Percentiles rank a stretch among this genome's conserved stretches.
These are phyloP conservation scores for Lytechinus variegatus DNA, from an alignment of 35 echinoderm and acorn worm genomes.

Conservation along the genomic window DNA sequence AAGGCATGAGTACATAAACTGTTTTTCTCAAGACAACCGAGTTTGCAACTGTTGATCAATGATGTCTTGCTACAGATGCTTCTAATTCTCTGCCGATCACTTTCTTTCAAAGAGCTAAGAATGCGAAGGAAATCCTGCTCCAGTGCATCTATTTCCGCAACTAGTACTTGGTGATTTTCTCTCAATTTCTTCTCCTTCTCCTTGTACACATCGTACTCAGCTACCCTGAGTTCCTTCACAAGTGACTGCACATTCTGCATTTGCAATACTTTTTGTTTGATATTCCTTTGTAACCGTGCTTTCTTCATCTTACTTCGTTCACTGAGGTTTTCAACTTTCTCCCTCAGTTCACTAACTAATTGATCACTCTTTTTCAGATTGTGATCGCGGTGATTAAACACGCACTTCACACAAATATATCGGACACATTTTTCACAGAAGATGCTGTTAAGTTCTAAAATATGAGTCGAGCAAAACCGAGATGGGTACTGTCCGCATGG, in stretches of 20 bases:
- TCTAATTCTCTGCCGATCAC: background rate
- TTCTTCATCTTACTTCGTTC: background rate
- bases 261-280: background rate
- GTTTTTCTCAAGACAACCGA: background rate
- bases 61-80: background rate
- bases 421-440: background rate
- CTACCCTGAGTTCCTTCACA: background rate
- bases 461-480: background rate
- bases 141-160: background rate
- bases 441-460: background rate
- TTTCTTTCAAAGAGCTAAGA: background rate
- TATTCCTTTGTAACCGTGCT: background rate
- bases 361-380: background rate
- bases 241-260: background rate
- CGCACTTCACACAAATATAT: background rate
- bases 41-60: background rate
- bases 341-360: background rate
- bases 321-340: background rate
- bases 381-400: background rate
- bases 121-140: background rate
- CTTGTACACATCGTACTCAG: background rate
- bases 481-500: background rate
- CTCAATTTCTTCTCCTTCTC: background rate
- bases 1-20: background rate
- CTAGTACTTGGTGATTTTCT: background rate